These are phyloP conservation scores for Tricholaema leucomelas DNA, from an alignment of 2,113 vertebrate species.

Conservation along the genomic window DNA sequence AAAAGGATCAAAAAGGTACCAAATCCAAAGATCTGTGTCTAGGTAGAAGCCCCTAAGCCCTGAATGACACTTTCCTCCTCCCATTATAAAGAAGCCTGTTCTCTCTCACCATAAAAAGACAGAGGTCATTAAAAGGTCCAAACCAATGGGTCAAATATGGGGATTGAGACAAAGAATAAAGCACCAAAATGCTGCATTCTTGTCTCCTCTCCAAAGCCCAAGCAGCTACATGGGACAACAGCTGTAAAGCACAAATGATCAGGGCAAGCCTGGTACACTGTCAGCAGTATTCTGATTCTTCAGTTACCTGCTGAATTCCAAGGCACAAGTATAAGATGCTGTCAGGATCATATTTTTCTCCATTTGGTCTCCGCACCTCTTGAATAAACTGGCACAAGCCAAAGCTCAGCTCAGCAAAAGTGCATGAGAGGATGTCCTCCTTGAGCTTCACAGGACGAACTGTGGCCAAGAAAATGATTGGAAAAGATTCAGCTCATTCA, in stretches of 20 bases:
- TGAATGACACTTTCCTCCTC: neutral
- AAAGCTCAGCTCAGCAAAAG: conserved; percentile 92
- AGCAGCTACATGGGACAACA: neutral
- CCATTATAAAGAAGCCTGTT: neutral
- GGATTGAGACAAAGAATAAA: neutral
- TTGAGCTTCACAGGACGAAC: conserved; percentile 87
- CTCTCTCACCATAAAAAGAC: neutral
- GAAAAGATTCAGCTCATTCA: neutral
- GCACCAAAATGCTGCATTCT: neutral
- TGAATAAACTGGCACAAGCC: conserved; percentile 93
- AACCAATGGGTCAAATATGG: neutral
- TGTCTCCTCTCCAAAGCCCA: neutral
- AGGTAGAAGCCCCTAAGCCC: neutral
- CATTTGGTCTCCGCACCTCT: conserved; percentile 90
- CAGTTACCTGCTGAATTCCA: conserved; percentile 93
- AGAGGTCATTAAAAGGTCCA: neutral
- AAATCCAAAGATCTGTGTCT: neutral
- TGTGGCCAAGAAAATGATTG: conserved; percentile 33
- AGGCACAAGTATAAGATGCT: conserved; percentile 98
- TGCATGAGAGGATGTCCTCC: conserved; percentile 91
- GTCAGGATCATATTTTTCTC: conserved; percentile 90
- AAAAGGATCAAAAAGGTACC: neutral
- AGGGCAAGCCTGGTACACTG: neutral
- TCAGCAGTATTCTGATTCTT: neutral
- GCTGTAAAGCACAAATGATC: neutral